Conservation (phyloP, 2,888 invertebrate species). For the Campopleginae sp. region DNA sequence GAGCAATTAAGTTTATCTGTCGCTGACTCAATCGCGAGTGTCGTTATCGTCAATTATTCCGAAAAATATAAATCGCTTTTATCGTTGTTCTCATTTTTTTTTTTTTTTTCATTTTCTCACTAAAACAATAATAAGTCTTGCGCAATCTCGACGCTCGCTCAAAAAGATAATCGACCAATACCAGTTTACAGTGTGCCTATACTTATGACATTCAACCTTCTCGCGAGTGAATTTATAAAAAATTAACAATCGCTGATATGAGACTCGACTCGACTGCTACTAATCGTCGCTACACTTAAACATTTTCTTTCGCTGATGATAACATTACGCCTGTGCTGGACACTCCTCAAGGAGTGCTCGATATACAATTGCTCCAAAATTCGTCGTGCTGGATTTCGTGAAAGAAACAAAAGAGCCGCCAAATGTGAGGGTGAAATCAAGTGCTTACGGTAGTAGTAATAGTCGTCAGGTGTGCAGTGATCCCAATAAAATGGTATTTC, state of each 20-base stretch:
- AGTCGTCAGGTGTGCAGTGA: constrained; percentile 64
- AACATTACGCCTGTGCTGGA: constrained; percentile 45
- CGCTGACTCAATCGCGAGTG: constrained; percentile 19
- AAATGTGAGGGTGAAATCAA: constrained; percentile 75
- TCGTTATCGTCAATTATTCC: background rate
- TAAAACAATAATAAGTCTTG: background rate
- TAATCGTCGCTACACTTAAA: background rate
- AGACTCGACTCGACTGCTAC: background rate
- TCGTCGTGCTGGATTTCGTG: constrained; percentile 74
- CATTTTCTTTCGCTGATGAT: constrained; percentile 19
- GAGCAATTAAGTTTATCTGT: background rate
- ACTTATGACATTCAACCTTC: background rate
- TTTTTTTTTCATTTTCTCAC: background rate
- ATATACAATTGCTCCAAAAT: constrained; percentile 36
- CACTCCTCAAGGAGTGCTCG: constrained; percentile 41
- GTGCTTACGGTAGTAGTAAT: constrained; percentile 52
- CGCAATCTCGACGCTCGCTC: background rate
- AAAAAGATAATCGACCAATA: background rate
- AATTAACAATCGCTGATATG: background rate
- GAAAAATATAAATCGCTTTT: background rate
- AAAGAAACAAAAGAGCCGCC: constrained; percentile 42
- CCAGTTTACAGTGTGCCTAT: background rate
- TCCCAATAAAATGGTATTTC: constrained; percentile 81
- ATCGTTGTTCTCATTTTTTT: background rate
- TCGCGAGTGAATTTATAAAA: constrained; percentile 1